phyloP scores from a whole-genome alignment of 2,797 vertebrate genomes.

The Epinephelus awoara region DNA sequence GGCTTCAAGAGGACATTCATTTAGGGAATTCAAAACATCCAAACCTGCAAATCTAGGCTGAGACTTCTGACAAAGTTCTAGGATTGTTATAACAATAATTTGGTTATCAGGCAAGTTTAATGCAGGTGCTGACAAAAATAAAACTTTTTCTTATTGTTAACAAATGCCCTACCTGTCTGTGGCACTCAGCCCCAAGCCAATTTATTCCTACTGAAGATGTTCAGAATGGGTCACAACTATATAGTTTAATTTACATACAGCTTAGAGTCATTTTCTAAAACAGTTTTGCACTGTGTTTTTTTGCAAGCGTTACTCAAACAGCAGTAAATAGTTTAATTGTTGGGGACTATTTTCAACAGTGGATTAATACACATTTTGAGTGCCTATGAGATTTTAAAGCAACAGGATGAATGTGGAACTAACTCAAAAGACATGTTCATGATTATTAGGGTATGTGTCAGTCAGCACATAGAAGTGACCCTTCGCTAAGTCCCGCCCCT shows the following conservation, averaged over 20 bases:
- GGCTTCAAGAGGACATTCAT: neutral
- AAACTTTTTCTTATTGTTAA: neutral
- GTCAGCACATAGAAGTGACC: neutral
- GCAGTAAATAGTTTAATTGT: neutral
- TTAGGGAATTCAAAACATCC: conserved; percentile 4
- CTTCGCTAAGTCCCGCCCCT: too few relatives aligned
- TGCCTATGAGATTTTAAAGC: neutral
- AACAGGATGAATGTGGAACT: neutral
- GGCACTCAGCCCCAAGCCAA: neutral
- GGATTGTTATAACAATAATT: neutral
- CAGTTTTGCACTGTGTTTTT: neutral
- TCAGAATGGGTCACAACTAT: neutral
- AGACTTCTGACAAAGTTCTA: neutral
- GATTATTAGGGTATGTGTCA: conserved; percentile 1
- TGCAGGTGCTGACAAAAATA: neutral
- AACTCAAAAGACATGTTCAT: neutral
- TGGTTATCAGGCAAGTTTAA: neutral
- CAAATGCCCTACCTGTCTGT: neutral
- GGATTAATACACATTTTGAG: conserved; percentile 5
- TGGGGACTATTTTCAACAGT: conserved; percentile 12
- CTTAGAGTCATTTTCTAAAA: neutral
- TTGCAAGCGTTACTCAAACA: conserved; percentile 1
- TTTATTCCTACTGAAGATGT: neutral
- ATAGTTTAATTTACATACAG: neutral
- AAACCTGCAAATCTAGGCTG: neutral